Evolutionary conservation across 2,113 vertebrate genomes (phyloP).

Genomic region (Perca flavescens): DNA sequence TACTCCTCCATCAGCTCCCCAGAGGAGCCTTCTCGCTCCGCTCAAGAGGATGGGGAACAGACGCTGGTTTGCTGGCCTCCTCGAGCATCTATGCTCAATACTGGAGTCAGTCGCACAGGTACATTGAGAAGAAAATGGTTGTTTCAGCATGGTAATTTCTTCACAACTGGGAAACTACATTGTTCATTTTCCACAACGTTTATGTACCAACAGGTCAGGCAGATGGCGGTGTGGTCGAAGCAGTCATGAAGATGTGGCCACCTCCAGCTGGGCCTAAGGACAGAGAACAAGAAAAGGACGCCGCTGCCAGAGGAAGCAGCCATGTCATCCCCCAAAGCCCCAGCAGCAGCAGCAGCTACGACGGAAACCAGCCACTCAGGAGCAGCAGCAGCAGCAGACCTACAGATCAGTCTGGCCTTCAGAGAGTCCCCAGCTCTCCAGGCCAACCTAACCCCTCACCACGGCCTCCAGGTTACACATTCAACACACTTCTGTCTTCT

Average conservation of each 20-base stretch:
- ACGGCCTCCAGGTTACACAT: constrained; percentile 64
- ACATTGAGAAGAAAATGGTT: fast-evolving
- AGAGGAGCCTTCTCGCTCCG: constrained; percentile 46
- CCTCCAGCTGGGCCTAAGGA: constrained; percentile 79
- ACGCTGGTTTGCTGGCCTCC: constrained; percentile 84
- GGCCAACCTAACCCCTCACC: constrained; percentile 1
- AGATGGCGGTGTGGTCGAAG: constrained; percentile 63
- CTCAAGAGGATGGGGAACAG: constrained; percentile 65
- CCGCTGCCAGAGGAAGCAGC: constrained; percentile 1
- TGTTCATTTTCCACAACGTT: not conserved
- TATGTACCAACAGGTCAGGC: constrained; percentile 40
- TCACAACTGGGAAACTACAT: not conserved
- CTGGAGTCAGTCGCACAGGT: constrained; percentile 69
- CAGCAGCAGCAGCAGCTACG: constrained; percentile 7
- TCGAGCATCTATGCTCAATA: constrained; percentile 67
- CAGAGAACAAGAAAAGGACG: constrained; percentile 42
- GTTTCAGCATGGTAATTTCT: not conserved
- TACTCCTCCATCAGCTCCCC: constrained; percentile 21
- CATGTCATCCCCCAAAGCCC: not conserved
- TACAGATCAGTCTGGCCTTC: constrained; percentile 5
- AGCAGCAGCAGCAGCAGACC: constrained; percentile 44
- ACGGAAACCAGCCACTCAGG: constrained; percentile 25
- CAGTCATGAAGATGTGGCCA: constrained; percentile 85
- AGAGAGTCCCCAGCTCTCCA: constrained; percentile 28
- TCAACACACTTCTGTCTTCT: not conserved